A percentile compares a stretch with the other conserved stretches of the same genome.
phyloP scores from a whole-genome alignment of 2,888 invertebrate species.

The Dromius quadrimaculatus region DNA sequence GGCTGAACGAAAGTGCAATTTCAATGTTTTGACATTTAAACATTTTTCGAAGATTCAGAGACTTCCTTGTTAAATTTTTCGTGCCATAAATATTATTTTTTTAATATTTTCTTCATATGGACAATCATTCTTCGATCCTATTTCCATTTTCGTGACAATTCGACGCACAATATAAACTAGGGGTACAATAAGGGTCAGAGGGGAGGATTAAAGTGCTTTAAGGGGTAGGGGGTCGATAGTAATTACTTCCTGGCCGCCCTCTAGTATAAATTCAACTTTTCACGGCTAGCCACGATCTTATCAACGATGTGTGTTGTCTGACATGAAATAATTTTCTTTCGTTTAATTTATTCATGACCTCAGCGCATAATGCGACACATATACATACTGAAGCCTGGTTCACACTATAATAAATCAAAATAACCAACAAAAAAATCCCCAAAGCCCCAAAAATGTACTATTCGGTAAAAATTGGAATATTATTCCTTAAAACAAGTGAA shows the following conservation, averaged over 20 bases:
- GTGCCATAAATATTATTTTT: too few relatives aligned
- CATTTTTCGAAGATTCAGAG: too few relatives aligned
- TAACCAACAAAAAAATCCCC: neutral
- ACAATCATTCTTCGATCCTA: neutral
- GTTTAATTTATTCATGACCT: constrained; percentile 51
- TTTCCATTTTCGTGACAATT: constrained; percentile 20
- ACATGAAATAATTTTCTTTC: constrained; percentile 51
- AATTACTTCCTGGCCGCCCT: constrained; percentile 33
- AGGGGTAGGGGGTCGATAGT: constrained; percentile 10
- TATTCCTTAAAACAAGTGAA: too few relatives aligned
- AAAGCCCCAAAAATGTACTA: neutral
- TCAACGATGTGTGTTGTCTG: constrained; percentile 40
- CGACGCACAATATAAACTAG: neutral
- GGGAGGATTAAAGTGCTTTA: too few relatives aligned
- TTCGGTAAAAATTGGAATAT: too few relatives aligned
- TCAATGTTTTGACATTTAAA: neutral
- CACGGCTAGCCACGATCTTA: constrained; percentile 47
- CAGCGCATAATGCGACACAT: constrained; percentile 18
- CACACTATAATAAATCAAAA: constrained; percentile 7
- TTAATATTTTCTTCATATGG: neutral
- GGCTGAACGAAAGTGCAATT: constrained; percentile 12
- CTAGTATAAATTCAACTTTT: constrained; percentile 46
- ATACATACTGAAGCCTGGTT: neutral
- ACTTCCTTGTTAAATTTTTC: too few relatives aligned
- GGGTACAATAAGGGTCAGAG: neutral